Evolutionary conservation across 2,797 vertebrate species (phyloP), one percentile per base, ranked within the genome.

Genomic region (Sebastes hubbsi): DNA sequence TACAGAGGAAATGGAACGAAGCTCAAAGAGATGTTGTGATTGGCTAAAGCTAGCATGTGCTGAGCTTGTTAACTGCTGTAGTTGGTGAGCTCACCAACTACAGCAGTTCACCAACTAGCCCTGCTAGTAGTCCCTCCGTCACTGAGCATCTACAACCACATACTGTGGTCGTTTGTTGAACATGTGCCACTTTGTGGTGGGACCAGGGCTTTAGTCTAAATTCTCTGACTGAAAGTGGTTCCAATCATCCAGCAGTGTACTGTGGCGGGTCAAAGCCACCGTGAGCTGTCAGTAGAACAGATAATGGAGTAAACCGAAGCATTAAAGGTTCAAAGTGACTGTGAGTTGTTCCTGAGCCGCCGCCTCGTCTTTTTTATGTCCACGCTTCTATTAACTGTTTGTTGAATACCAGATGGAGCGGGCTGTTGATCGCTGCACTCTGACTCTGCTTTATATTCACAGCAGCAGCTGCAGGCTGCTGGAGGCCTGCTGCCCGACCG

Each of bases 371-470:
- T 70, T 24, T 49, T 52, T 71, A 81, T 56, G 54, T 71, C 18
- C 38, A 14, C 5, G 0, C 59, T 27, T 11, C 1, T 67, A 58
- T 75, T 59, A 13, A 25, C 49, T 71, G 64, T 38, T 38, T 63
- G 65, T 65, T 55, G 55, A 42, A 16, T 4, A 54, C 13, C 72
- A 72, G 74, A 72, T n/a, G 59, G 71, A 65, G 66, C n/a, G 55
- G 64, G 77, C 68, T 14, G 79, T 72, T 71, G 80, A 89, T 85
- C 30, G 77, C 62, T 88, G 89, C 74, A 14, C 80, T 77, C 61
- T 36, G 80, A 67, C 81, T 80, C 78, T 81, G 81, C 72, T 91
- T 87, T 83, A 75, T 55, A 87, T 91, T 89, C 92, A 85, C 67
- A 69, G 72, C 84, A 82, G 83, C 81, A 74, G 81, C 88, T 81